Conservation (phyloP, 2,888 invertebrate genomes). For the Idaea straminata region DNA sequence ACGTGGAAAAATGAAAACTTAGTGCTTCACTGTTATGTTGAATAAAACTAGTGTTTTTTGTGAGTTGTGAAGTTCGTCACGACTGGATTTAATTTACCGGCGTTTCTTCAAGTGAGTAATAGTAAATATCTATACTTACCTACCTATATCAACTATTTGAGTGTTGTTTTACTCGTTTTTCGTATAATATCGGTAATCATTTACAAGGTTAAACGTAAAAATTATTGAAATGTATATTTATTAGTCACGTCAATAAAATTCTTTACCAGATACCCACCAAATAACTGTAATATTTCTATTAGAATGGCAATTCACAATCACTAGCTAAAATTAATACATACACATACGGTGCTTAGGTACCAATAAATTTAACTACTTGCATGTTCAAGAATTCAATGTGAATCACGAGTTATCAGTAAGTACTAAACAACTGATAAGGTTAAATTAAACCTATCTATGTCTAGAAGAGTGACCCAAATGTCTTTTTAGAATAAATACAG, state of each 20-base stretch:
- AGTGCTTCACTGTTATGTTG: conserved; percentile 52
- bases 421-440: conserved; percentile 10
- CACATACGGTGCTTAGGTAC: conserved; percentile 7
- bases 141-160: conserved; percentile 7
- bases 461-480: neutral
- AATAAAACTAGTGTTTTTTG: conserved; percentile 33
- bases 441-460: conserved; percentile 2
- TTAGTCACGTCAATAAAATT: neutral
- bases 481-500: neutral
- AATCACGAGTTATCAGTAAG: conserved; percentile 11
- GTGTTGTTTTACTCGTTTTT: conserved; percentile 12
- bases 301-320: neutral
- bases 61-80: conserved; percentile 42
- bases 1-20: conserved; percentile 49
- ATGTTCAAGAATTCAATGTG: conserved; percentile 4
- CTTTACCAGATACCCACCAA: neutral
- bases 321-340: neutral
- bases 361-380: conserved; percentile 13
- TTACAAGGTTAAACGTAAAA: conserved; percentile 16
- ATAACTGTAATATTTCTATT: neutral
- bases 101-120: conserved; percentile 39
- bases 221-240: neutral
- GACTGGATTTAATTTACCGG: conserved; percentile 59
- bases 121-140: conserved; percentile 9
- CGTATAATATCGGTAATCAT: conserved; percentile 6